Evolutionary conservation across 2,888 invertebrate genomes (phyloP).

Genomic region (Aspidapion aeneum): DNA sequence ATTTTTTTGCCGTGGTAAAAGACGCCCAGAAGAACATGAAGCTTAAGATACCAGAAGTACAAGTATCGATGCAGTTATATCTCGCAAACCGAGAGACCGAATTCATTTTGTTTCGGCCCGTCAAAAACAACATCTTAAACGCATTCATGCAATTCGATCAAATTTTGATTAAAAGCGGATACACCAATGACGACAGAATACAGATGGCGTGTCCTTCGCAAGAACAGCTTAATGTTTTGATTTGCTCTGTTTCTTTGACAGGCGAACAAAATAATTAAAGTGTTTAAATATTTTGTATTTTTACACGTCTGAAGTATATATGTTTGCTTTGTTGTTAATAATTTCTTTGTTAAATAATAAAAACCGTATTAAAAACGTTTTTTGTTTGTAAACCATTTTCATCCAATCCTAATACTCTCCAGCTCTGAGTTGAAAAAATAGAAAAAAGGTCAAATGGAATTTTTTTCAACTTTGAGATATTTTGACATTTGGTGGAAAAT

Average conservation of each 20-base stretch:
- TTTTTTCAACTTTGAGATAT: too few species aligned
- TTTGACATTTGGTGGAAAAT: too few species aligned
- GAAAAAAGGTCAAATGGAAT: too few species aligned
- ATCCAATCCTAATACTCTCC: too few species aligned
- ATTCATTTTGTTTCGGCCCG: conserved; percentile 92
- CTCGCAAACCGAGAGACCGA: conserved; percentile 96
- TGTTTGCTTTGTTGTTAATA: too few species aligned
- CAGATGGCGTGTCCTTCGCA: conserved; percentile 89
- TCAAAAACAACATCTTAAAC: conserved; percentile 88
- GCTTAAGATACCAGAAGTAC: conserved; percentile 72
- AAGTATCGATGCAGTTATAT: conserved; percentile 91
- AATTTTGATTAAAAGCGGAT: conserved; percentile 68
- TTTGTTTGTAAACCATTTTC: too few species aligned
- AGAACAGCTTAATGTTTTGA: conserved; percentile 87
- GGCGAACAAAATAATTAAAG: conserved; percentile 38
- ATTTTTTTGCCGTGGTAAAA: conserved; percentile 52
- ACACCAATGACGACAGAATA: conserved; percentile 75
- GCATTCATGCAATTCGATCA: conserved; percentile 84
- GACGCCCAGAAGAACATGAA: conserved; percentile 79
- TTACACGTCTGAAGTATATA: too few species aligned
- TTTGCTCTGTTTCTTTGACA: conserved; percentile 75
- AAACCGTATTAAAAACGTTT: too few species aligned
- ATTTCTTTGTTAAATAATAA: too few species aligned
- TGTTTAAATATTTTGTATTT: too few species aligned
- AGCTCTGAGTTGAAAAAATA: too few species aligned